Evolutionary conservation across 1,140 invertebrate species (phyloP), one percentile per base, ranked within the genome.

Genomic region (Hetaerina americana): DNA sequence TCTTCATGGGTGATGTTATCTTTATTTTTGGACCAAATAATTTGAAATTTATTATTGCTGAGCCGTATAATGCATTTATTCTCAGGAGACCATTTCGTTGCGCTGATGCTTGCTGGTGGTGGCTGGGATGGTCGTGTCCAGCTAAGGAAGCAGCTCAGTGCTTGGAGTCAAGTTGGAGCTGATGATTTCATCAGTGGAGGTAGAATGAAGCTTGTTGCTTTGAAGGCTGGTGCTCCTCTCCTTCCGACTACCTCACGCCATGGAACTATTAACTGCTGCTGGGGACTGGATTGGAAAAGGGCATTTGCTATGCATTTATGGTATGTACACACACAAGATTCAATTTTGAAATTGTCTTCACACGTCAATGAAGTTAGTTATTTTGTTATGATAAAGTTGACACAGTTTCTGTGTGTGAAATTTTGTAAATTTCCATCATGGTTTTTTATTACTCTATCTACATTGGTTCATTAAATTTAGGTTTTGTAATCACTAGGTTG

Each of bases 301-400:
- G 86, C 87, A 0, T 81, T 96, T 12, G 90, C 88, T 12, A 78
- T 92, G 49, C 90, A 94, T 79, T 83, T 94, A 24, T 94, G 93
- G 93, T 92, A 83, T 79, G n/a, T n/a, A n/a, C n/a, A n/a, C n/a
- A n/a, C n/a, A n/a, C n/a, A n/a, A n/a, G n/a, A n/a, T n/a, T n/a
- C n/a, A n/a, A n/a, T n/a, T n/a, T n/a, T n/a, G n/a, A n/a, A n/a
- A n/a, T n/a, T n/a, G n/a, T n/a, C n/a, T n/a, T n/a, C n/a, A n/a
- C n/a, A n/a, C n/a, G n/a, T n/a, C n/a, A n/a, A n/a, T n/a, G n/a
- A 40, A 40, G 18, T 40, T 40, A 8, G 31, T 40, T 40, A 40
- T 40, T 8, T 40, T 40, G 31, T 40, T 40, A 6, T 18, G 6
- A 40, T 18, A 40, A 40, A 40, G 18, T 40, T 40, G 31, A 40